Percentiles rank a stretch among this genome's conserved stretches.
Conservation (phyloP, 2,797 vertebrate species). For the Tiaroga cobitis region DNA sequence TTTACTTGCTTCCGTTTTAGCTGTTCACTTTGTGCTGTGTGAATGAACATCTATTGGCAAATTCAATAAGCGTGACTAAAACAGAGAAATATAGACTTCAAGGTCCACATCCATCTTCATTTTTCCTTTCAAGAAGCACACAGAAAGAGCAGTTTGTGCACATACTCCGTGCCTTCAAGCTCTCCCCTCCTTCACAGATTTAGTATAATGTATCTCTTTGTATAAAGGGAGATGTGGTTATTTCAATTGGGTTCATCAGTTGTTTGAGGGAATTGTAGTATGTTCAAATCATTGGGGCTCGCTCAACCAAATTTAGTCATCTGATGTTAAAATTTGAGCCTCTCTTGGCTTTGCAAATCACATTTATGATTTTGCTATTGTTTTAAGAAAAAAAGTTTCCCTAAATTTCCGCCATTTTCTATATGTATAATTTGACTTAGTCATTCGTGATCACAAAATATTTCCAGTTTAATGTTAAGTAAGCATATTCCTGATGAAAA, state of each 20-base stretch:
- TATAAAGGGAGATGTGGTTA: slow-evolving; percentile 40
- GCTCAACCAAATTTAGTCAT: not conserved
- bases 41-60: slow-evolving; percentile 2
- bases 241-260: slow-evolving; percentile 45
- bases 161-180: slow-evolving; percentile 4
- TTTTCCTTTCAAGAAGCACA: slow-evolving; percentile 16
- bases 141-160: slow-evolving; percentile 24
- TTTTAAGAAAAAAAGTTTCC: not conserved
- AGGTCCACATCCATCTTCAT: slow-evolving; percentile 18
- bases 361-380: not conserved
- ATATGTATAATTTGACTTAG: not conserved
- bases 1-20: slow-evolving; percentile 26
- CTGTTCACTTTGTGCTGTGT: slow-evolving; percentile 7
- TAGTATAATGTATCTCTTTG: slow-evolving; percentile 30
- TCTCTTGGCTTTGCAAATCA: not conserved
- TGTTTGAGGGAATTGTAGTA: slow-evolving; percentile 29
- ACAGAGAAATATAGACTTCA: slow-evolving; percentile 32
- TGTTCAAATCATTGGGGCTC: not conserved
- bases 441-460: not conserved
- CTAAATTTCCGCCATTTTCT: not conserved
- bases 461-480: not conserved
- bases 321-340: not conserved
- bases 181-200: slow-evolving; percentile 20
- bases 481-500: not conserved
- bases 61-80: slow-evolving; percentile 16